Evolutionary conservation across 2,888 invertebrate genomes (phyloP).

Genomic region (Chirona hameri): DNA sequence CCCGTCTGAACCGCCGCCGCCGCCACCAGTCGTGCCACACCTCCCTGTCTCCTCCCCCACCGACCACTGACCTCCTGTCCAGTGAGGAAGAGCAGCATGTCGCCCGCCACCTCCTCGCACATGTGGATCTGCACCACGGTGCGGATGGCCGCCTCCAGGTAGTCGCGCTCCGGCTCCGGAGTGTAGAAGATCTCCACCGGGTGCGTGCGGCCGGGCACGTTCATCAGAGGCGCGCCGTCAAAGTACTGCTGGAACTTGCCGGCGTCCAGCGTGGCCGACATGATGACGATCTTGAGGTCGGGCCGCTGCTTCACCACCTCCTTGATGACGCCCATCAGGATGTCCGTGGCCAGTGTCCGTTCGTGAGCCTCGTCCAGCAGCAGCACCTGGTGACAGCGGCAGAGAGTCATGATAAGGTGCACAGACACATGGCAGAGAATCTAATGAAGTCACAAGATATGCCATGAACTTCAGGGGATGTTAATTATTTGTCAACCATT

Average conservation of each 20-base stretch:
- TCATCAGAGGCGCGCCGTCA: constrained; percentile 97
- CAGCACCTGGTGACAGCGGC: constrained; percentile 59
- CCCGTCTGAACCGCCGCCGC: too few relatives aligned
- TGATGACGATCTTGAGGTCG: constrained; percentile 95
- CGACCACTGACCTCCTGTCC: constrained; percentile 57
- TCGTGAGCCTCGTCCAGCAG: constrained; percentile 98
- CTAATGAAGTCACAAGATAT: too few relatives aligned
- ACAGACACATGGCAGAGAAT: too few relatives aligned
- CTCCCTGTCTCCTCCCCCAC: background rate
- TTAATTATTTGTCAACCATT: too few relatives aligned
- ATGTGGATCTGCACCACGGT: constrained; percentile 96
- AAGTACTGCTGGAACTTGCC: constrained; percentile 97
- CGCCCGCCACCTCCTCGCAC: constrained; percentile 88
- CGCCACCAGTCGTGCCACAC: too few relatives aligned
- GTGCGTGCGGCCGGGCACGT: constrained; percentile 93
- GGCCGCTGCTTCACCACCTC: constrained; percentile 90
- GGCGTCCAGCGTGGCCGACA: constrained; percentile 98
- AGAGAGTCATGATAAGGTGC: too few relatives aligned
- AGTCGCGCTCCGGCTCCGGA: constrained; percentile 96
- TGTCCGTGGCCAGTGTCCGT: constrained; percentile 95
- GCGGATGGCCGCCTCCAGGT: constrained; percentile 95
- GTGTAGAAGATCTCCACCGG: constrained; percentile 99
- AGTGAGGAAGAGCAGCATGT: constrained; percentile 85
- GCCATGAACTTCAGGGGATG: too few relatives aligned
- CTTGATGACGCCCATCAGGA: constrained; percentile 96